phyloP scores from a whole-genome alignment of 1,140 invertebrate species.

The Heliothis virescens region DNA sequence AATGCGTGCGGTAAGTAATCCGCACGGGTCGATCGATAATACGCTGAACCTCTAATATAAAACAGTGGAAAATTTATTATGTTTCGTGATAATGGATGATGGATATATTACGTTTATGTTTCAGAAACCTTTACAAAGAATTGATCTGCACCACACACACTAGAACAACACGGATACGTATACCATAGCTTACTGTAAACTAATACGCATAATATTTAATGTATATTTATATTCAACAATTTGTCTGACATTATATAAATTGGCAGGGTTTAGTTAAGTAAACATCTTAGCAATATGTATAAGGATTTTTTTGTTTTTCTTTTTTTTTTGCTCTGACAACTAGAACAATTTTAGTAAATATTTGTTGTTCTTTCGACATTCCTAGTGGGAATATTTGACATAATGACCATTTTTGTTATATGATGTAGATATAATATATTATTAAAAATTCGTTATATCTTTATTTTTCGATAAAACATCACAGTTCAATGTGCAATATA shows the following conservation, averaged over 20 bases:
- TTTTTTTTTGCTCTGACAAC: slow-evolving; percentile 19
- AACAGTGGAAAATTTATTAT: too few relatives aligned
- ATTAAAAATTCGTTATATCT: too few relatives aligned
- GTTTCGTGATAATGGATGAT: not conserved
- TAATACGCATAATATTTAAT: not conserved
- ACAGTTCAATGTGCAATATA: not conserved
- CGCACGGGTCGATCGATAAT: too few relatives aligned
- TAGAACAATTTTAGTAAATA: not conserved
- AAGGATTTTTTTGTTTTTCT: too few relatives aligned
- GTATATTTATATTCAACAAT: not conserved
- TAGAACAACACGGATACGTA: not conserved
- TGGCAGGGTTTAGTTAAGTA: slow-evolving; percentile 32
- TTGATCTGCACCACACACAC: not conserved
- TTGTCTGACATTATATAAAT: slow-evolving; percentile 19
- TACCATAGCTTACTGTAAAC: too few relatives aligned
- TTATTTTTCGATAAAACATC: too few relatives aligned
- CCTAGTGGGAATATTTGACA: slow-evolving; percentile 15
- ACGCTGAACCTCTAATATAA: too few relatives aligned
- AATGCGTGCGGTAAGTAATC: too few relatives aligned
- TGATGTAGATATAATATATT: not conserved
- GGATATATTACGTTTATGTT: not conserved
- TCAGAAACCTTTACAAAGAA: not conserved
- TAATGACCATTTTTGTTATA: not conserved
- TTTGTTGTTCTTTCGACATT: slow-evolving; percentile 8
- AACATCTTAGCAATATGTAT: slow-evolving; percentile 2